A percentile compares a stretch with the other conserved stretches of the same genome.
Evolutionary conservation across 2,113 vertebrate species (phyloP).

Genomic region (Sturnus vulgaris): DNA sequence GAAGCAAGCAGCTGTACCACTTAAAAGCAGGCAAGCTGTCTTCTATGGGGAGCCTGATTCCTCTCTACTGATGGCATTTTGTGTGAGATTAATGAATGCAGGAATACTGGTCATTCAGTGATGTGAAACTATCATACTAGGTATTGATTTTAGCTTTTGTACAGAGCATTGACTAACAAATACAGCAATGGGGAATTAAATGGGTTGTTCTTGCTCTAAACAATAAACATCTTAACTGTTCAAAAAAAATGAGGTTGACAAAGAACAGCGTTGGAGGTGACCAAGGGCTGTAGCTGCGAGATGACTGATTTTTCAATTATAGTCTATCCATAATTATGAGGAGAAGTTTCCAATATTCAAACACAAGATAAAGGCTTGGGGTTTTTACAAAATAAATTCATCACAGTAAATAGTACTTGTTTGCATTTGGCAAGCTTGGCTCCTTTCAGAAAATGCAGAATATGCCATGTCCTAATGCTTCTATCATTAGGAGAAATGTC

Average conservation of each 20-base stretch:
- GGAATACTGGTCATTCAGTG: not conserved
- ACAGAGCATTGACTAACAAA: not conserved
- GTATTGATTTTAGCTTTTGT: not conserved
- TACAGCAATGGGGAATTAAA: not conserved
- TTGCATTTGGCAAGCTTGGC: not conserved
- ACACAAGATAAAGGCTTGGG: not conserved
- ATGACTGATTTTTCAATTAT: not conserved
- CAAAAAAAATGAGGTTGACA: not conserved
- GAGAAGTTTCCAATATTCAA: not conserved
- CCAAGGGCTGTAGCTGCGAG: not conserved
- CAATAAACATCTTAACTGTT: not conserved
- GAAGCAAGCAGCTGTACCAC: not conserved
- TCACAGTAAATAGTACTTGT: not conserved
- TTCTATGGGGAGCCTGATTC: not conserved
- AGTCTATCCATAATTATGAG: not conserved
- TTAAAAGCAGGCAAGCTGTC: not conserved
- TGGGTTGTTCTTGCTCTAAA: not conserved
- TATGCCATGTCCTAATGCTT: not conserved
- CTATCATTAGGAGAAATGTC: not conserved
- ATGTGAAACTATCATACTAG: not conserved
- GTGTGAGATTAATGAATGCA: not conserved
- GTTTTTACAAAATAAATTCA: not conserved
- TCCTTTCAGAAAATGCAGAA: not conserved
- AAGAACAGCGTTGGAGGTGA: not conserved
- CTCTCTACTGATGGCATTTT: not conserved